Percentiles rank a stretch among this genome's conserved stretches.
Evolutionary conservation across 2,797 vertebrate genomes (phyloP).

Genomic region (Chanos chanos): DNA sequence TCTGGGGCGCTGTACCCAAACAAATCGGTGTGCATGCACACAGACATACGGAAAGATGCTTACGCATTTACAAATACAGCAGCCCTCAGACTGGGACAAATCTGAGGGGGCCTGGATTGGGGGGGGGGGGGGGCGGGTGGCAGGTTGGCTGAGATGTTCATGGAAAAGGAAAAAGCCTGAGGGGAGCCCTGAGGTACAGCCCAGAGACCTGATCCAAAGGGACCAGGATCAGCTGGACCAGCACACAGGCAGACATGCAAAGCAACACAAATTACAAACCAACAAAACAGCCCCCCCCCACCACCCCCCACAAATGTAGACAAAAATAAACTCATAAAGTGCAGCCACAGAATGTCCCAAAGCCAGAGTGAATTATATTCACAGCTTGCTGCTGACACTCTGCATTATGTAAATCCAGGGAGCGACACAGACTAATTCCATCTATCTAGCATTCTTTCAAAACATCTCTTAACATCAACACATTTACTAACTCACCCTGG

Average conservation of each 20-base stretch:
- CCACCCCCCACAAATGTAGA: background rate
- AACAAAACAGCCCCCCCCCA: background rate
- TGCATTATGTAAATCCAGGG: slow-evolving; percentile 10
- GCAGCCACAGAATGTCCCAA: background rate
- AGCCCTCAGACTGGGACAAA: slow-evolving; percentile 16
- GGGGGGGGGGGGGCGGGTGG: no score
- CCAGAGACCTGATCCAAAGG: no score
- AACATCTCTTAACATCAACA: background rate
- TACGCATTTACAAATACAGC: background rate
- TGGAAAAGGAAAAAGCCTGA: slow-evolving; percentile 20
- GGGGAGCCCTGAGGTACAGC: slow-evolving; percentile 18
- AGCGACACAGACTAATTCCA: slow-evolving; percentile 21
- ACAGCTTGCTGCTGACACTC: slow-evolving; percentile 15
- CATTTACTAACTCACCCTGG: no score
- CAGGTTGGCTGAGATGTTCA: slow-evolving; percentile 6
- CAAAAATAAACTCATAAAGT: background rate
- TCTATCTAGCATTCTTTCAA: slow-evolving; percentile 3
- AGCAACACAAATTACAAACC: background rate
- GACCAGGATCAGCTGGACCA: background rate
- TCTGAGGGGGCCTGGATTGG: slow-evolving; percentile 6
- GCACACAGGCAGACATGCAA: background rate
- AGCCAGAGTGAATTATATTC: slow-evolving; percentile 17
- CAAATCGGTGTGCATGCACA: no score
- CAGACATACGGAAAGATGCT: background rate
- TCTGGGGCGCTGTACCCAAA: no score